phyloP scores from a whole-genome alignment of 37 sponge, comb jelly and placozoan species.

The Beroe ovata region DNA sequence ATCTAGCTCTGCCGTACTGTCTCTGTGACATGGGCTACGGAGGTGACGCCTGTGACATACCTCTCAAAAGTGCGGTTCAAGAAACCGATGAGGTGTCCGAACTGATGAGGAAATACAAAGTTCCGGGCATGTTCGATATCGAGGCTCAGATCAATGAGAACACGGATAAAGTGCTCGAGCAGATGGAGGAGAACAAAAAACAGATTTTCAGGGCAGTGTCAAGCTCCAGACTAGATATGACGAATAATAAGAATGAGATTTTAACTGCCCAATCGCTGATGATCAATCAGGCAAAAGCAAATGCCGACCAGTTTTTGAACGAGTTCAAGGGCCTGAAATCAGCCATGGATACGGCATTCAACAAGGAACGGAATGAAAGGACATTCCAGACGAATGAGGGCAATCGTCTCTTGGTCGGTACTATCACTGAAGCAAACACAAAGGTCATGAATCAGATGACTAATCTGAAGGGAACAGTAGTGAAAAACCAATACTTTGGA shows the following conservation, averaged over 20 bases:
- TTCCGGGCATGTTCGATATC: neutral
- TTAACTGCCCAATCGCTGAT: neutral
- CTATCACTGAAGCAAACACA: neutral
- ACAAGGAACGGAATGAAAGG: neutral
- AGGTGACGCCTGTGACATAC: neutral
- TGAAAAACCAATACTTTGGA: neutral
- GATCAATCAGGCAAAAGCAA: neutral
- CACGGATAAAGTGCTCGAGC: neutral
- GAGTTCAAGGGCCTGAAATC: neutral
- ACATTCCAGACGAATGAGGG: neutral
- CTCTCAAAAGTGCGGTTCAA: neutral
- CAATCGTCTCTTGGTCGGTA: neutral
- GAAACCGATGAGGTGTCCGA: neutral
- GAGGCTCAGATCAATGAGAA: neutral
- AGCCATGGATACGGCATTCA: neutral
- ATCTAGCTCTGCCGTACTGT: neutral
- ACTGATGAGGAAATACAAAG: neutral
- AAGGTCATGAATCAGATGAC: neutral
- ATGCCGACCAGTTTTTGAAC: neutral
- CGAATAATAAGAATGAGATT: neutral
- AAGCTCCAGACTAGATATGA: neutral
- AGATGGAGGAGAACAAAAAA: neutral
- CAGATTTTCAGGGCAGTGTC: neutral
- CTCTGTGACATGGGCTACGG: neutral
- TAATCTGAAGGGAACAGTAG: neutral